Conservation (phyloP, 2,797 vertebrate species). For the Malurus leucopterus region DNA sequence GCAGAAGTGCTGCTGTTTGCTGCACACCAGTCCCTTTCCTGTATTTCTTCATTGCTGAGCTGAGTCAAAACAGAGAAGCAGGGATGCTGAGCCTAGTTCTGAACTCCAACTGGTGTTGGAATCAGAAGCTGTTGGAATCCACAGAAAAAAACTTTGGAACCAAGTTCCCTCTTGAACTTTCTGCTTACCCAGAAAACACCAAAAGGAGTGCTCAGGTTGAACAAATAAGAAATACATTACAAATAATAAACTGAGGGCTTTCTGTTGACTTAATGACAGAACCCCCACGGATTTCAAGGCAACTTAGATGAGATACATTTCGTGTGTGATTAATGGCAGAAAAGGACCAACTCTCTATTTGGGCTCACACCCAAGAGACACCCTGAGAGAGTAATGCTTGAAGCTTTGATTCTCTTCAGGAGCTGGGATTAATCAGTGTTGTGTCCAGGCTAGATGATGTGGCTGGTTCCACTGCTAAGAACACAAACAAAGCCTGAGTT, state of each 20-base stretch:
- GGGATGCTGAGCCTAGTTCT: not conserved
- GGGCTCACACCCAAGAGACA: not conserved
- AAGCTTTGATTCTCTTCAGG: not conserved
- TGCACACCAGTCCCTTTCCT: not conserved
- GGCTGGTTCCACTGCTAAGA: not conserved
- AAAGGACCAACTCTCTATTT: not conserved
- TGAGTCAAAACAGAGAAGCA: not conserved
- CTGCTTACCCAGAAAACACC: not conserved
- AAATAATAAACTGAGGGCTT: slow-evolving; percentile 19
- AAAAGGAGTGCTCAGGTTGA: not conserved
- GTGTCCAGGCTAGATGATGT: not conserved
- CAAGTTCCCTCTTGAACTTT: not conserved
- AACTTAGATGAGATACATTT: not conserved
- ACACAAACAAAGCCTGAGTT: not conserved
- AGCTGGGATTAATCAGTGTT: not conserved
- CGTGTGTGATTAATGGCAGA: not conserved
- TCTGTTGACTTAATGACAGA: slow-evolving; percentile 16
- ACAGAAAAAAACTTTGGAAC: not conserved
- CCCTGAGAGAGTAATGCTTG: not conserved
- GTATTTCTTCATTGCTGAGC: not conserved
- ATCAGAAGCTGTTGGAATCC: not conserved
- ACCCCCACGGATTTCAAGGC: not conserved
- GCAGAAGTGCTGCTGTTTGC: not conserved
- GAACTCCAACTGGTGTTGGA: not conserved
- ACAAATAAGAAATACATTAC: slow-evolving; percentile 39